These are phyloP conservation scores for Erannis defoliaria DNA, from an alignment of 2,888 invertebrate species.

Conservation along the genomic window DNA sequence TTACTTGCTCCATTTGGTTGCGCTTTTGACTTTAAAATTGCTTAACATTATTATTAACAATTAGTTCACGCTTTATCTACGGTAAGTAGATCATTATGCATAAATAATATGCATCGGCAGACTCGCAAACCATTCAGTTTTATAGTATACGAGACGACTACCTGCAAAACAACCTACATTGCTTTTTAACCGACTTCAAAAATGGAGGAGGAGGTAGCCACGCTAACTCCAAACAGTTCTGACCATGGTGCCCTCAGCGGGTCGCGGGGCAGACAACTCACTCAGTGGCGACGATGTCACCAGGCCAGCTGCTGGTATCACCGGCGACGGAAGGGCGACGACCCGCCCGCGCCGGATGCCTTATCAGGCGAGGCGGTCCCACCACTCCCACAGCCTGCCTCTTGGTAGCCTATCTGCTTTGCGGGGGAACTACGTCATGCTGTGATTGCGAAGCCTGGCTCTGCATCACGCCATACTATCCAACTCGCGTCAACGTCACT, in stretches of 20 bases:
- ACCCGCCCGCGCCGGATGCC: slow-evolving; percentile 77
- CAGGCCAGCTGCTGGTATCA: slow-evolving; percentile 68
- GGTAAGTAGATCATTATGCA: not conserved
- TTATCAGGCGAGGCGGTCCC: slow-evolving; percentile 57
- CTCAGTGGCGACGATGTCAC: slow-evolving; percentile 37
- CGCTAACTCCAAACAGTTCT: too few species aligned
- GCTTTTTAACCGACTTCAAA: too few species aligned
- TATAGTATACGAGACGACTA: slow-evolving; percentile 14
- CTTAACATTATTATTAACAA: not conserved
- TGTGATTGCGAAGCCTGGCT: not conserved
- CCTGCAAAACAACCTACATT: not conserved
- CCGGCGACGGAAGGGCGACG: slow-evolving; percentile 73
- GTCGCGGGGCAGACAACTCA: too few species aligned
- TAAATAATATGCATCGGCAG: not conserved
- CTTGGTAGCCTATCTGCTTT: slow-evolving; percentile 39
- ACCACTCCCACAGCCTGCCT: slow-evolving; percentile 49
- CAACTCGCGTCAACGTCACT: not conserved
- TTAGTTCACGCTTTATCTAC: slow-evolving; percentile 1
- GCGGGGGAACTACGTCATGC: slow-evolving; percentile 18
- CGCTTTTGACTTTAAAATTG: not conserved
- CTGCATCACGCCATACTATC: not conserved
- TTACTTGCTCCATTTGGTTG: too few species aligned
- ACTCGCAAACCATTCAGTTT: slow-evolving; percentile 16
- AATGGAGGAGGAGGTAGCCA: too few species aligned
- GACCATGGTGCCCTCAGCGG: too few species aligned